These are phyloP conservation scores for Chaenocephalus aceratus DNA, from an alignment of 2,113 vertebrate species.

Conservation along the genomic window DNA sequence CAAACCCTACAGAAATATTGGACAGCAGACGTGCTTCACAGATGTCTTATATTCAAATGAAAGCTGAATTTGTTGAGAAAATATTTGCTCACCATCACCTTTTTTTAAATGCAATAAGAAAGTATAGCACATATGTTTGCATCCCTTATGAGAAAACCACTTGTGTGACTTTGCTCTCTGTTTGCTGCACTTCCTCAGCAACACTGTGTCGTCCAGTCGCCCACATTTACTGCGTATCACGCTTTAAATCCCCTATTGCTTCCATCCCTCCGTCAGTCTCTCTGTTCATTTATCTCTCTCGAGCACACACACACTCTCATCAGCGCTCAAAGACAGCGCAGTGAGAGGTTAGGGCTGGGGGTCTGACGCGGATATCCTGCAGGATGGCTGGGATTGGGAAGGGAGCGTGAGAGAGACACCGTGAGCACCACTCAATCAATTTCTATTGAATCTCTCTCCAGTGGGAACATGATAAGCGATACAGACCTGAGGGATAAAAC, in stretches of 20 bases:
- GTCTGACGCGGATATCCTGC: conserved; percentile 57
- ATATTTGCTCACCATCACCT: neutral
- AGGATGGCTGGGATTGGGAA: conserved; percentile 64
- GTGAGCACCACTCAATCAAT: conserved; percentile 72
- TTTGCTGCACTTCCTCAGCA: conserved; percentile 2
- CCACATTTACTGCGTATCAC: conserved; percentile 3
- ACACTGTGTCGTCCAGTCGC: neutral
- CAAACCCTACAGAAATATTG: neutral
- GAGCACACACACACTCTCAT: conserved; percentile 1
- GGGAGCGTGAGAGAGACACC: conserved; percentile 68
- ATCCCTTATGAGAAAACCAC: conserved; percentile 2
- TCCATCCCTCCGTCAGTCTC: neutral
- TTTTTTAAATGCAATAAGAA: neutral
- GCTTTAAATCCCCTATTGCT: neutral
- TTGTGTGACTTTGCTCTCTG: neutral
- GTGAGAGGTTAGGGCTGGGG: conserved; percentile 60
- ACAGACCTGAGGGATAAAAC: conserved; percentile 27
- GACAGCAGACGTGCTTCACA: neutral
- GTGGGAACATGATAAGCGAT: conserved; percentile 56
- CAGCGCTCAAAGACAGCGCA: conserved; percentile 32
- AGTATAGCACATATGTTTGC: neutral
- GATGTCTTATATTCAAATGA: neutral
- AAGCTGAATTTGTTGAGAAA: neutral
- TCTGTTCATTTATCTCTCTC: conserved; percentile 10
- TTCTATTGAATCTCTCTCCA: conserved; percentile 63